These are phyloP conservation scores for Centropus unirufus DNA, from an alignment of 2,113 vertebrate species.

Conservation along the genomic window DNA sequence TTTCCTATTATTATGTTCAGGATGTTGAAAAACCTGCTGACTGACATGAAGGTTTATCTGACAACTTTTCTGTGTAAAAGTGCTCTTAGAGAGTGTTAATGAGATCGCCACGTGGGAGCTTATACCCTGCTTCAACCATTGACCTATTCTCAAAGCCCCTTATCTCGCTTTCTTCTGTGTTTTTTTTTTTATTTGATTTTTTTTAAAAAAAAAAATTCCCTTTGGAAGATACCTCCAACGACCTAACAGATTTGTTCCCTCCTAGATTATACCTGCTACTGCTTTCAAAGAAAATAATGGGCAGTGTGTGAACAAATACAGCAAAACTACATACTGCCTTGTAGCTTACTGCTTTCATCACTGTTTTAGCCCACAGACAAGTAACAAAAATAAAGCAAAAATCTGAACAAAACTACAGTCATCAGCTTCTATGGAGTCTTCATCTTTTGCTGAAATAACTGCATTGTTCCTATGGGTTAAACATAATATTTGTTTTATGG, in stretches of 20 bases:
- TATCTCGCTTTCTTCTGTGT: not conserved
- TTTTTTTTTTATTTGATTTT: not conserved
- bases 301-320: not conserved
- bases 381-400: constrained; percentile 2
- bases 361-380: not conserved
- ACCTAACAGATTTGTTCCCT: not conserved
- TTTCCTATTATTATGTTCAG: not conserved
- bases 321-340: not conserved
- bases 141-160: not conserved
- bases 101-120: not conserved
- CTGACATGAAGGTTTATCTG: not conserved
- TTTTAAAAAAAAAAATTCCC: not conserved
- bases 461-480: not conserved
- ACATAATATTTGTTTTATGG: constrained; percentile 34
- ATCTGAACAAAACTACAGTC: not conserved
- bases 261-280: not conserved
- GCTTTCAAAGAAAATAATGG: not conserved
- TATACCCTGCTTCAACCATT: not conserved
- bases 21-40: not conserved
- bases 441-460: not conserved
- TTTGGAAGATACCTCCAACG: not conserved
- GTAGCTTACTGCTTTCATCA: not conserved
- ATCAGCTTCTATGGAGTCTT: not conserved
- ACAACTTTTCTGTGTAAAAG: not conserved
- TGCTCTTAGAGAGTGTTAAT: not conserved